phyloP scores from a whole-genome alignment of 2,797 vertebrate species.

The Ispidina picta region DNA sequence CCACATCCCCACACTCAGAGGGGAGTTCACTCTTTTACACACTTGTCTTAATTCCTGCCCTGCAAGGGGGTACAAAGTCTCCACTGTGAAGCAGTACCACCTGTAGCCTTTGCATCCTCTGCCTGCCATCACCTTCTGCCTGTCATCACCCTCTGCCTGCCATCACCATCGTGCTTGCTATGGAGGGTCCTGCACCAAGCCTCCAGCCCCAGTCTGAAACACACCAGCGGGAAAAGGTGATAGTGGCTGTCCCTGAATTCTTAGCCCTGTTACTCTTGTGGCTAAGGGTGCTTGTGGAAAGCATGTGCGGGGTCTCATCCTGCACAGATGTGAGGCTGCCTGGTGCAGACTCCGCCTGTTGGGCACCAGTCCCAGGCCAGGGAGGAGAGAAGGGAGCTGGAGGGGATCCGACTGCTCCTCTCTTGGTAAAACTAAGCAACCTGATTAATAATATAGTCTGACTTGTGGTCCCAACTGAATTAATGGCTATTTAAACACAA shows the following conservation, averaged over 20 bases:
- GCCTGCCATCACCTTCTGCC: fast-evolving
- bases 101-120: background rate
- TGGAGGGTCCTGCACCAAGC: fast-evolving
- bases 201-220: background rate
- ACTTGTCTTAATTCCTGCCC: background rate
- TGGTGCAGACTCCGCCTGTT: fast-evolving
- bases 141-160: too few relatives aligned
- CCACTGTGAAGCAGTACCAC: background rate
- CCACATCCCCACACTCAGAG: fast-evolving
- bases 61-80: background rate
- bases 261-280: background rate
- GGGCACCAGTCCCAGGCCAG: background rate
- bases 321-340: background rate
- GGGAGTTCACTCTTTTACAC: background rate
- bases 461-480: fast-evolving
- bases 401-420: fast-evolving
- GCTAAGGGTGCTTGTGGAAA: background rate
- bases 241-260: background rate
- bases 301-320: fast-evolving
- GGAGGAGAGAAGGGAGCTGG: background rate
- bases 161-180: fast-evolving
- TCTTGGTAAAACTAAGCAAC: background rate
- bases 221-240: fast-evolving
- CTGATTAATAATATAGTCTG: background rate
- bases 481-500: background rate